Evolutionary conservation across 2,113 vertebrate species (phyloP).

Genomic region (Nymphicus hollandicus): DNA sequence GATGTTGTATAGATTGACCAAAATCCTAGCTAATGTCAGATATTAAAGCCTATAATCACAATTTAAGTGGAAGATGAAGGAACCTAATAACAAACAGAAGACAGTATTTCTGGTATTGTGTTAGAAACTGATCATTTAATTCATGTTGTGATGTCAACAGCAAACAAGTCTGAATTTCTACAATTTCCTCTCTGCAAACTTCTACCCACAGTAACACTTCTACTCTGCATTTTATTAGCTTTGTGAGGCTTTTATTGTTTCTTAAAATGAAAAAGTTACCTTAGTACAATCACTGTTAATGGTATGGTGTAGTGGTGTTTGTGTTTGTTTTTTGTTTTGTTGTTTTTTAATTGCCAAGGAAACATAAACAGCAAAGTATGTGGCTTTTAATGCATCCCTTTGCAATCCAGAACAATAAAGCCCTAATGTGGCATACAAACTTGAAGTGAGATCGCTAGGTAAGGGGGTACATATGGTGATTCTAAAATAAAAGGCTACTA

Average conservation of each 20-base stretch:
- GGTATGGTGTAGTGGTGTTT: not conserved
- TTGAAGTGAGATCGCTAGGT: conserved; percentile 15
- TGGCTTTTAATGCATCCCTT: conserved; percentile 26
- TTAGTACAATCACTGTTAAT: conserved; percentile 25
- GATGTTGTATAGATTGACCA: conserved; percentile 65
- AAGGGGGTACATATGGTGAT: conserved; percentile 50
- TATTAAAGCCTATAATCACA: conserved; percentile 71
- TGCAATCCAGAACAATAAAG: not conserved
- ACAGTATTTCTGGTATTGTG: conserved; percentile 56
- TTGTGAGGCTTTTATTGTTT: not conserved
- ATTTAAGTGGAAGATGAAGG: conserved; percentile 70
- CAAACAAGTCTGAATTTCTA: conserved; percentile 19
- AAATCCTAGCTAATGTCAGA: conserved; percentile 66
- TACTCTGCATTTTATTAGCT: not conserved
- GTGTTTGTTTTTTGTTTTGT: not conserved
- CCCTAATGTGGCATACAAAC: conserved; percentile 12
- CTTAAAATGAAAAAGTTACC: conserved; percentile 14
- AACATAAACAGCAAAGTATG: conserved; percentile 32
- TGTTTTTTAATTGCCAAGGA: conserved; percentile 24
- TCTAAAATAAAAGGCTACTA: conserved; percentile 48
- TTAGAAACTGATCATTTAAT: conserved; percentile 48
- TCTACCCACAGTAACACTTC: not conserved
- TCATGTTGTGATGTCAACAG: conserved; percentile 7
- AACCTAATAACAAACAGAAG: conserved; percentile 53
- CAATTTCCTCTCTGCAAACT: conserved; percentile 5